These are phyloP conservation scores for Melanotus villosus DNA, from an alignment of 2,888 invertebrate genomes.

Conservation along the genomic window DNA sequence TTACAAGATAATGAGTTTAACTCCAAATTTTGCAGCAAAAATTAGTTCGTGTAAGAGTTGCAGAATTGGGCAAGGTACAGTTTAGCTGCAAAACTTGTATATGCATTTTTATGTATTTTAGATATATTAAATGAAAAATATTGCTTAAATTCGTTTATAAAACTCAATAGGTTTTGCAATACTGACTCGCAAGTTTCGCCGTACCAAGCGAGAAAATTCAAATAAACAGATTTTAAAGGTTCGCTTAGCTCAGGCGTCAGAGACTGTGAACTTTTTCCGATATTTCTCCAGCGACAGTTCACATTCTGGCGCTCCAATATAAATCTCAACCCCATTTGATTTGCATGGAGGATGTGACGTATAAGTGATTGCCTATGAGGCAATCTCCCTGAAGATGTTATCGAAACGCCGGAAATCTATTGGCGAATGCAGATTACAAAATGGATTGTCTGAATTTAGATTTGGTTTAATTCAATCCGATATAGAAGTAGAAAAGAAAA, in stretches of 20 bases:
- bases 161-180: too few species aligned
- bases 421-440: constrained; percentile 67
- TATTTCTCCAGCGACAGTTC: constrained; percentile 25
- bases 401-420: constrained; percentile 66
- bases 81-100: too few species aligned
- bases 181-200: constrained; percentile 49
- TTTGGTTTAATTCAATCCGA: constrained; percentile 65
- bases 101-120: too few species aligned
- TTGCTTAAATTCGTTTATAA: too few species aligned
- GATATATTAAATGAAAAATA: too few species aligned
- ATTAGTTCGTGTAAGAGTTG: too few species aligned
- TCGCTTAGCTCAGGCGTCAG: constrained; percentile 60
- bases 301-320: constrained; percentile 62
- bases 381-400: constrained; percentile 63
- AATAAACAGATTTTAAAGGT: constrained; percentile 66
- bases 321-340: constrained; percentile 66
- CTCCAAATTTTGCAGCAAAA: too few species aligned
- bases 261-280: constrained; percentile 44
- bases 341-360: constrained; percentile 69
- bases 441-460: constrained; percentile 67
- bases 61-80: too few species aligned
- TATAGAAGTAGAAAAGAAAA: constrained; percentile 55
- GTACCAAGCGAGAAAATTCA: constrained; percentile 61
- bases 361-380: constrained; percentile 66
- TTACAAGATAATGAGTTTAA: too few species aligned